Evolutionary conservation across 2,797 vertebrate species (phyloP), one percentile per base, ranked within the genome.

Genomic region (Rhinophrynus dorsalis): DNA sequence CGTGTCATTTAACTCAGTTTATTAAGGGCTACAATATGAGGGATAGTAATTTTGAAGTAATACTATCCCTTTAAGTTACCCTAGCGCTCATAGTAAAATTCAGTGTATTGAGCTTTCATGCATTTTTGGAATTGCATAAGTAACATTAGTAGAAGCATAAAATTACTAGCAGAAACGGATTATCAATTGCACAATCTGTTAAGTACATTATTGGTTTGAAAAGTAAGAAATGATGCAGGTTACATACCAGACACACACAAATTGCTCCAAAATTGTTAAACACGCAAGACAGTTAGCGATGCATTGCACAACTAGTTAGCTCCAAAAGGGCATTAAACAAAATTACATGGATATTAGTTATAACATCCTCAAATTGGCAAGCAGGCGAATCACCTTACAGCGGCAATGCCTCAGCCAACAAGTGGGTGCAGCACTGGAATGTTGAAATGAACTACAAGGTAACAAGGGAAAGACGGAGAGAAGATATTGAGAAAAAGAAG

Each of bases 301-400:
- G 56, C 56, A 38, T 13, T 45, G 27, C 37, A 33, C 13, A 55
- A 23, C 12, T 13, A 11, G 18, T 40, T 58, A 42, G 54, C 6
- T 20, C n/a, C 12, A 40, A 57, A 66, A 33, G 27, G 29, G n/a
- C 0, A 38, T 73, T 77, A 67, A 83, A 83, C 62, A 64, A 3
- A 63, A 68, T 69, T 58, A 75, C 50, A 2, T 67, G 60, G 77
- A 27, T 64, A 50, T 90, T 90, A 90, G 84, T 82, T 65, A 76
- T 54, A 70, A 73, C 58, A 67, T 68, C 78, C 55, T 63, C 71
- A 75, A 85, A 79, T 84, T 79, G 88, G 80, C 85, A 89, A 92
- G 91, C 86, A 67, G 75, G 82, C 18, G 72, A 83, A 88, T 88
- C 92, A 95, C 93, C 95, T 97, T 90, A 82, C 88, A 89, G 89